Conservation (phyloP, 2,113 vertebrate genomes). For the Eudyptes chrysolophus region DNA sequence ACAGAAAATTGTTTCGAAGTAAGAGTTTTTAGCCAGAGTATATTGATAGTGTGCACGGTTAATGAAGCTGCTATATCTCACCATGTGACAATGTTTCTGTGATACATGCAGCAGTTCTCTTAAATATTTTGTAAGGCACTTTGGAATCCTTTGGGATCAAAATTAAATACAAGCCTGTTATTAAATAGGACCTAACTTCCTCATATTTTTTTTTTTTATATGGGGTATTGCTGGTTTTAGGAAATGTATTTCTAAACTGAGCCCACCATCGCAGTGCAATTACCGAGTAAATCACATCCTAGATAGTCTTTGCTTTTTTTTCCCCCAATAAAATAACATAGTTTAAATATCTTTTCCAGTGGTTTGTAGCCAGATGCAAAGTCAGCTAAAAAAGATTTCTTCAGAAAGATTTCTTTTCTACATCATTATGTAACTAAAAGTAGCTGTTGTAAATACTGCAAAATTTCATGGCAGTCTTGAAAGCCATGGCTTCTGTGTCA, state of each 20-base stretch:
- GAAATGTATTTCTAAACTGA: slow-evolving; percentile 29
- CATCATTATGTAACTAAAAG: slow-evolving; percentile 13
- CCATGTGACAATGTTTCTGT: background rate
- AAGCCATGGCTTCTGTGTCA: background rate
- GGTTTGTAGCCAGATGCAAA: slow-evolving; percentile 49
- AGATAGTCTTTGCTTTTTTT: slow-evolving; percentile 34
- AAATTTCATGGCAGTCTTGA: background rate
- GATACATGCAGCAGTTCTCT: background rate
- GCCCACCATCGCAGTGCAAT: slow-evolving; percentile 51
- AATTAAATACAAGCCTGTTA: slow-evolving; percentile 9
- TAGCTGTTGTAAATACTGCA: background rate
- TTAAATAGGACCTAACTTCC: slow-evolving; percentile 3
- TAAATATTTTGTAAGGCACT: background rate
- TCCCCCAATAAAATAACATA: slow-evolving; percentile 15
- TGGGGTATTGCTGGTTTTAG: slow-evolving; percentile 17
- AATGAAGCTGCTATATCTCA: background rate
- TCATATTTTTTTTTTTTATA: background rate
- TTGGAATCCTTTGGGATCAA: slow-evolving; percentile 35
- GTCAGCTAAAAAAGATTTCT: slow-evolving; percentile 45
- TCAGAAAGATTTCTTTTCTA: slow-evolving; percentile 34
- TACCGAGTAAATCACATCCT: slow-evolving; percentile 44
- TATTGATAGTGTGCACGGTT: background rate
- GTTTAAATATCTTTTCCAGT: slow-evolving; percentile 53
- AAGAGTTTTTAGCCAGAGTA: background rate
- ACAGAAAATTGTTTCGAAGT: background rate